phyloP scores from a whole-genome alignment of 2,888 invertebrate genomes.

The Aricia artaxerxes region DNA sequence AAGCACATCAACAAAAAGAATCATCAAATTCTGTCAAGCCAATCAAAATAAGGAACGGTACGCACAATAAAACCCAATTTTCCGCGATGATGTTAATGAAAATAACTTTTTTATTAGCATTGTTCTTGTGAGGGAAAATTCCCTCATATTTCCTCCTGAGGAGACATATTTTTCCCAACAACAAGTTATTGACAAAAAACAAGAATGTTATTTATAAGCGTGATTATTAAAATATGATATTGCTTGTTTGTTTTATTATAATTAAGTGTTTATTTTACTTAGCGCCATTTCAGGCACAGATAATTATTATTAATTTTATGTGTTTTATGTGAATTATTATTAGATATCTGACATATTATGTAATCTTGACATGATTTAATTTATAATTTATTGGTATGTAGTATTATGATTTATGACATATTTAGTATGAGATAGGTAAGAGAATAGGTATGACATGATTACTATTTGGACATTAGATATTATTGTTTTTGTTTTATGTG shows the following conservation, averaged over 20 bases:
- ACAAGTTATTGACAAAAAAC: background rate
- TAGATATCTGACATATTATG: too few relatives aligned
- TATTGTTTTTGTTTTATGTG: too few relatives aligned
- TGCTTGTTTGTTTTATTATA: background rate
- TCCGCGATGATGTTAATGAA: background rate
- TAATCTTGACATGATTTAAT: too few relatives aligned
- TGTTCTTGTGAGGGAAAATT: background rate
- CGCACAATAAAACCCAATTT: background rate
- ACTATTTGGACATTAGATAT: too few relatives aligned
- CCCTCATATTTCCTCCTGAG: background rate
- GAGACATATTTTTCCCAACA: background rate
- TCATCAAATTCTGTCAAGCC: background rate
- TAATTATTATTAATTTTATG: too few relatives aligned
- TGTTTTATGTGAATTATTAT: too few relatives aligned
- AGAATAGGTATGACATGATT: too few relatives aligned
- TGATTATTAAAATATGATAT: background rate
- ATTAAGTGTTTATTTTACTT: background rate
- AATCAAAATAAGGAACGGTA: constrained; percentile 2
- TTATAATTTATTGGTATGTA: too few relatives aligned
- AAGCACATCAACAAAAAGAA: background rate
- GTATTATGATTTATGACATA: too few relatives aligned
- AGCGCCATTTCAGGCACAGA: too few relatives aligned
- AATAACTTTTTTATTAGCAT: constrained; percentile 8
- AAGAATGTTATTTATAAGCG: background rate
- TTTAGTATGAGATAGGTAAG: too few relatives aligned